Base-by-base conservation (phyloP, 2,113 vertebrate genomes). In the Lanius collurio region DNA sequence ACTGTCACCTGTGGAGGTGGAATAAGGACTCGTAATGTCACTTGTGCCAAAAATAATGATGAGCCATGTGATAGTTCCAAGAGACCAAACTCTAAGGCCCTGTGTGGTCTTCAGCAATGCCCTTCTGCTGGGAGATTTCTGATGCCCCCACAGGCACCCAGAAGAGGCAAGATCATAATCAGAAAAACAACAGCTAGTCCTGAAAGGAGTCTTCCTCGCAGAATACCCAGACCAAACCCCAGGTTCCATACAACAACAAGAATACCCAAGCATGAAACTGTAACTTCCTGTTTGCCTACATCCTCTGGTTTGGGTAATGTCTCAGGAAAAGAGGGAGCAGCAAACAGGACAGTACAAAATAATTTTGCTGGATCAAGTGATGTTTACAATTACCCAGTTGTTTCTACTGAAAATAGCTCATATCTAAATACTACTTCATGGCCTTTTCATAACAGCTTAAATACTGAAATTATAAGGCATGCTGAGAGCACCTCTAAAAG, bases 101-200 rank as follows among this genome's bases (percentile, higher is more conserved):
- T 99, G 5, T 99, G 99, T 89, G 99, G 98, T 60, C 98, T 99
- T 78, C 99, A 99, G 96, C 99, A 98, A 70, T 99, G 99, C 94
- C 98, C 98, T 8, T 97, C 97, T 20, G 83, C 92, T 39, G 95
- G 97, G 82, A 98, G 95, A 60, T 93, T 97, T 42, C 85, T 96
- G 1, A 93, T 84, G 44, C 94, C 79, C 28, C 82, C 76, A 35
- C 81, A 94, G 73, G 93, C 90, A 79, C 91, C 97, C 81, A 97
- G 87, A 67, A 97, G 69, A 94, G 95, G 90, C 94, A 95, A 68
- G 65, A 85, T 94, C 37, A 76, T 92, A 59, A 94, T 70, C 90
- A 95, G 93, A 68, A 97, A 76, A 89, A 94, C 92, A 68, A 85
- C 28, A 90, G 76, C 93, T 24, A 90, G 93, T 79, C 93, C 96